These are phyloP conservation scores for Peucedramus taeniatus DNA, from an alignment of 2,113 vertebrate species.

Conservation along the genomic window DNA sequence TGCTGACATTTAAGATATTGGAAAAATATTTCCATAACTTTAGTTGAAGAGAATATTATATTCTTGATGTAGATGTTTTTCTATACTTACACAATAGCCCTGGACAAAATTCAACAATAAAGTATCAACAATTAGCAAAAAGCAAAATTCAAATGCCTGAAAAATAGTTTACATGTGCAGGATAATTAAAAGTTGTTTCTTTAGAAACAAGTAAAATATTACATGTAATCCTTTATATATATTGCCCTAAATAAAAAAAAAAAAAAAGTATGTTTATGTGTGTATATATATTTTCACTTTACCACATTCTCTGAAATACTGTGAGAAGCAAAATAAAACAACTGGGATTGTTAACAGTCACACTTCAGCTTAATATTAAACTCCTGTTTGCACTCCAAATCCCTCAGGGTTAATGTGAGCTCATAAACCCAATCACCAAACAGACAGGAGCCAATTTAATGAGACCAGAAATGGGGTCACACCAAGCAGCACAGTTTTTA, in stretches of 20 bases:
- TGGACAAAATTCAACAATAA: not conserved
- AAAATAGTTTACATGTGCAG: not conserved
- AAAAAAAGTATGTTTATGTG: not conserved
- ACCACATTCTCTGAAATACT: not conserved
- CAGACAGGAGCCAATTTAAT: conserved; percentile 35
- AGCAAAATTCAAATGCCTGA: not conserved
- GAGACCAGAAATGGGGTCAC: conserved; percentile 35
- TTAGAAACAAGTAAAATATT: not conserved
- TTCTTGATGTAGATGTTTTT: not conserved
- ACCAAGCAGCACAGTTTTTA: not conserved
- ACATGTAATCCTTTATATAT: not conserved
- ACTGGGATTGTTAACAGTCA: not conserved
- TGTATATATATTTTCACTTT: not conserved
- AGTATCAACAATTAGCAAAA: not conserved
- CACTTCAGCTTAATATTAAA: not conserved
- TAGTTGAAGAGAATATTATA: not conserved
- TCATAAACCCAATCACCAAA: not conserved
- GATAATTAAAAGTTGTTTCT: not conserved
- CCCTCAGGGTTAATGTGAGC: not conserved
- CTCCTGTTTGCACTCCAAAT: not conserved
- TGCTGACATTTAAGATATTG: not conserved
- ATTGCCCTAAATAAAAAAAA: not conserved
- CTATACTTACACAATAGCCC: not conserved
- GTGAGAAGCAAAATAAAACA: not conserved
- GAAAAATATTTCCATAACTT: not conserved